phyloP scores from a whole-genome alignment of 2,888 invertebrate species.

The Orthosia incerta region DNA sequence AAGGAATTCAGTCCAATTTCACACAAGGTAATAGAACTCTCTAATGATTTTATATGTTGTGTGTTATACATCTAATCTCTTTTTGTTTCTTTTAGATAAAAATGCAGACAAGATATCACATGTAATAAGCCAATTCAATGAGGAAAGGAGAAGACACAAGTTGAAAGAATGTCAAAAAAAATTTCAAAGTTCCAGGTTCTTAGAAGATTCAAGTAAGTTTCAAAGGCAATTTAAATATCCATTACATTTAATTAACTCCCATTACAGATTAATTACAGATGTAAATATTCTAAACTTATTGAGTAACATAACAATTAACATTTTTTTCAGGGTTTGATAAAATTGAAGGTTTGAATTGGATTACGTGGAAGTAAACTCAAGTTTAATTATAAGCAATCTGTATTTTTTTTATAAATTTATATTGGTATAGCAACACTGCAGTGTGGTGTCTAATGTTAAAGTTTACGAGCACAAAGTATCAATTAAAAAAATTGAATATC shows the following conservation, averaged over 20 bases:
- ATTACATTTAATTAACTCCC: slow-evolving; percentile 19
- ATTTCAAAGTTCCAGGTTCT: slow-evolving; percentile 79
- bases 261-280: slow-evolving; percentile 8
- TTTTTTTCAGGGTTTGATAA: slow-evolving; percentile 84
- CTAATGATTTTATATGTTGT: neutral
- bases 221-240: slow-evolving; percentile 21
- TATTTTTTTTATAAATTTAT: slow-evolving; percentile 78
- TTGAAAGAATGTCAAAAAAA: slow-evolving; percentile 76
- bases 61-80: slow-evolving; percentile 23
- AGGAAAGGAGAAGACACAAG: slow-evolving; percentile 73
- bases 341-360: slow-evolving; percentile 89
- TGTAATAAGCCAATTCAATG: slow-evolving; percentile 69
- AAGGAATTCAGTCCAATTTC: slow-evolving; percentile 72
- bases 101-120: slow-evolving; percentile 31
- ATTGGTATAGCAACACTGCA: slow-evolving; percentile 76
- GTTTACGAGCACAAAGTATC: slow-evolving; percentile 83
- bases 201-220: slow-evolving; percentile 79
- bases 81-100: slow-evolving; percentile 56
- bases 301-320: slow-evolving; percentile 25
- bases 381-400: slow-evolving; percentile 66
- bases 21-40: slow-evolving; percentile 71
- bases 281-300: neutral
- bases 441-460: slow-evolving; percentile 78
- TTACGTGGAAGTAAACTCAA: slow-evolving; percentile 82
- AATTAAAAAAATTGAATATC: slow-evolving; percentile 83